Percentiles rank a stretch among this genome's conserved stretches.
Conservation (phyloP, 2,113 vertebrate genomes). For the Megatriorchis doriae region DNA sequence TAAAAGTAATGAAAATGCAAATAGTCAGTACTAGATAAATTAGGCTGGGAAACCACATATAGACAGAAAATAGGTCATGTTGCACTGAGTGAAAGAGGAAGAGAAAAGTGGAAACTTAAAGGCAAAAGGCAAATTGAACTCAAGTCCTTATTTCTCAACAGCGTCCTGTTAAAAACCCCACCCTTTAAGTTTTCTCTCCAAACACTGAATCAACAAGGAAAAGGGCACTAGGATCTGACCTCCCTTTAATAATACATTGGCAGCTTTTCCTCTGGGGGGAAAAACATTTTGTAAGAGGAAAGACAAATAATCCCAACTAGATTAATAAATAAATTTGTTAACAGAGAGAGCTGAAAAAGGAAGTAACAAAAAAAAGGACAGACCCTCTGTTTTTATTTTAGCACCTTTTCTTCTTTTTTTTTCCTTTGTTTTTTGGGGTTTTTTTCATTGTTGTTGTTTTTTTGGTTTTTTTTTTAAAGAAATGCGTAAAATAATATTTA, state of each 20-base stretch:
- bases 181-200: conserved; percentile 13
- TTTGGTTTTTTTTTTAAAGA: neutral
- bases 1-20: conserved; percentile 43
- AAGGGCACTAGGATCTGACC: neutral
- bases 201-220: conserved; percentile 21
- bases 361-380: neutral
- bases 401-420: neutral
- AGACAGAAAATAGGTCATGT: conserved; percentile 40
- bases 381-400: neutral
- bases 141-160: neutral
- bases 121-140: conserved; percentile 2
- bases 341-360: neutral
- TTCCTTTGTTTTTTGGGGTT: too few relatives aligned
- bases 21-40: neutral
- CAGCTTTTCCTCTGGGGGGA: neutral
- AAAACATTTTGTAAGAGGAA: conserved; percentile 31
- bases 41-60: neutral
- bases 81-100: neutral
- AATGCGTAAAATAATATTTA: conserved; percentile 35
- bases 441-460: too few relatives aligned
- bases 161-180: neutral
- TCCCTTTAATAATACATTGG: neutral
- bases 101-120: neutral
- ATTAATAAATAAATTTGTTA: conserved; percentile 2
- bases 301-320: conserved; percentile 19